phyloP scores from a whole-genome alignment of 2,888 invertebrate species.

The Cordilura impudica region DNA sequence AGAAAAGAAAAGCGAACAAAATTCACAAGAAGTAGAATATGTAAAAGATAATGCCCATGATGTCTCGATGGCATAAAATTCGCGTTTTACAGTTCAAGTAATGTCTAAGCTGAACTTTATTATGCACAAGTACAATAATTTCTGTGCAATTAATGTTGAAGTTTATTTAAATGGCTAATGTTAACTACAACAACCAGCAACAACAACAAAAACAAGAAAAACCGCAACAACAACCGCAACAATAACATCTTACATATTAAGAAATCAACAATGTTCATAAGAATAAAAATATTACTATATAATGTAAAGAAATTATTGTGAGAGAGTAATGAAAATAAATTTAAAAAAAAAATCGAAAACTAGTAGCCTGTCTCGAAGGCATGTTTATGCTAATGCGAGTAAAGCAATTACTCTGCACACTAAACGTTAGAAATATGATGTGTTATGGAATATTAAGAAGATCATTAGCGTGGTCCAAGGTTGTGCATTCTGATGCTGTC shows the following conservation, averaged over 20 bases:
- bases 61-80: background rate
- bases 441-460: too few relatives aligned
- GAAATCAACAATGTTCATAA: too few relatives aligned
- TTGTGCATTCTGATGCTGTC: too few relatives aligned
- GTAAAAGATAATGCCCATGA: background rate
- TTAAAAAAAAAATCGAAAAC: background rate
- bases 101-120: conserved; percentile 13
- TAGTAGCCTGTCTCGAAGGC: too few relatives aligned
- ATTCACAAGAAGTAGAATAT: background rate
- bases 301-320: background rate
- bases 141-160: conserved; percentile 12
- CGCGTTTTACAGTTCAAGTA: conserved; percentile 6
- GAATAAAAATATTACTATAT: too few relatives aligned
- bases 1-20: background rate
- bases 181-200: conserved; percentile 22
- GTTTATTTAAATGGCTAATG: conserved; percentile 10
- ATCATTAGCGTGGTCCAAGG: too few relatives aligned
- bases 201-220: background rate
- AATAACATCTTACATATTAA: background rate
- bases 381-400: too few relatives aligned
- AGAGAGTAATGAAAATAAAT: background rate
- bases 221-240: background rate
- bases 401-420: too few relatives aligned
- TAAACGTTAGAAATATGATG: too few relatives aligned
- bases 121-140: conserved; percentile 15